Conservation (phyloP, 2,113 vertebrate species). For the Butorides virescens region DNA sequence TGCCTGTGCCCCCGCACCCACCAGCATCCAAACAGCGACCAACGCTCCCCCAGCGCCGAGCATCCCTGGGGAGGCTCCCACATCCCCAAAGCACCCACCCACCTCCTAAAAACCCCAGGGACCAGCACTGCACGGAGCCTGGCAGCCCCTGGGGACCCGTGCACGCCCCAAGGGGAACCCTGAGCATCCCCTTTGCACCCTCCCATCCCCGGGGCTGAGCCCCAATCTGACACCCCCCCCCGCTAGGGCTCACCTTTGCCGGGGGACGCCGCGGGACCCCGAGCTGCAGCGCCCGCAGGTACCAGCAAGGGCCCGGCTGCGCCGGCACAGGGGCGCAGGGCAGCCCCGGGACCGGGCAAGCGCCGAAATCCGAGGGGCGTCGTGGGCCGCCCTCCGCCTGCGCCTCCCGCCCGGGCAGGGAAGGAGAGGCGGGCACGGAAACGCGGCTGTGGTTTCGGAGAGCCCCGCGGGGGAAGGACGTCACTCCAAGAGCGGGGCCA, state of each 20-base stretch:
- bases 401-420: background rate
- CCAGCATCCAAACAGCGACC: background rate
- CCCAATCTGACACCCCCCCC: fast-evolving
- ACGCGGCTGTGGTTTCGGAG: background rate
- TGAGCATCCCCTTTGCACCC: background rate
- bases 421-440: background rate
- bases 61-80: background rate
- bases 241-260: background rate
- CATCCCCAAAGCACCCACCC: background rate
- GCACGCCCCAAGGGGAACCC: fast-evolving
- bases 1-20: background rate
- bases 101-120: background rate
- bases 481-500: background rate
- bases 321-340: background rate
- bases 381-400: background rate
- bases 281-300: fast-evolving
- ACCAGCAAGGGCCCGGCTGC: background rate
- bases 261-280: fast-evolving
- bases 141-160: background rate
- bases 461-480: background rate
- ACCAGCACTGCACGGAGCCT: fast-evolving
- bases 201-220: background rate
- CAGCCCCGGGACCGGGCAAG: background rate
- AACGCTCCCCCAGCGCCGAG: fast-evolving
- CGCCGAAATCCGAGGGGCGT: background rate